Base-by-base conservation (phyloP, 1,140 invertebrate species). In the Drosophila bocki region DNA sequence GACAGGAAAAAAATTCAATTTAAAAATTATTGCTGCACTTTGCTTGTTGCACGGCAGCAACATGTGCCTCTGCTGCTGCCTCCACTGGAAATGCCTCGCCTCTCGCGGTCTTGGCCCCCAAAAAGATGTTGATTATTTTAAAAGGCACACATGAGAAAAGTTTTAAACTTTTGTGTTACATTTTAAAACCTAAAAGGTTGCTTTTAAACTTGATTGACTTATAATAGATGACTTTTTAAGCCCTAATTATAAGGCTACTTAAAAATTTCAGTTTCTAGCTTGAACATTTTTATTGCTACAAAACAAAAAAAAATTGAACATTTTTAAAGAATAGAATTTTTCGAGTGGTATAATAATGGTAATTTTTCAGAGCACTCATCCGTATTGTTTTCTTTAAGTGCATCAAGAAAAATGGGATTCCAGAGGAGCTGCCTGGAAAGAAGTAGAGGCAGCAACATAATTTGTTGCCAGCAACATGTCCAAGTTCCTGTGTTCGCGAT, bases 21-120 rank as follows among this genome's bases (percentile, higher is more conserved):
- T 88, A 90, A 90, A 90, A 88, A 86, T 86, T 88, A 88, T 88
- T 88, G 85, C 85, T 88, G 83, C 82, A 86, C 82, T 86, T 86
- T 82, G 75, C 79, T 71, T 75, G 68, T 68, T 85, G 82, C 82
- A 78, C 82, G 75, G 83, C 79, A 77, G 78, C 82, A 86, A 86
- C 82, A 86, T 86, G 82, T 86, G 81, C 71, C 75, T 50, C 59
- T 39, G 35, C 32, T 19, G 50, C 29, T 47, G 44, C 44, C 11
- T 5, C 44, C 13, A 12, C 19, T 47, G 39, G 13, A 9, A 32
- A 11, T 51, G 48, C 50, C 50, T 56, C 37, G 32, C 32, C 62
- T 45, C 58, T 32, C 48, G 17, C 37, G 33, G 17, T 61, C 60
- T 44, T 37, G 13, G 53, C 65, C 81, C 44, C 54, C 13, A 22